Evolutionary conservation across 2,113 vertebrate genomes (phyloP).

Genomic region (Malurus melanocephalus): DNA sequence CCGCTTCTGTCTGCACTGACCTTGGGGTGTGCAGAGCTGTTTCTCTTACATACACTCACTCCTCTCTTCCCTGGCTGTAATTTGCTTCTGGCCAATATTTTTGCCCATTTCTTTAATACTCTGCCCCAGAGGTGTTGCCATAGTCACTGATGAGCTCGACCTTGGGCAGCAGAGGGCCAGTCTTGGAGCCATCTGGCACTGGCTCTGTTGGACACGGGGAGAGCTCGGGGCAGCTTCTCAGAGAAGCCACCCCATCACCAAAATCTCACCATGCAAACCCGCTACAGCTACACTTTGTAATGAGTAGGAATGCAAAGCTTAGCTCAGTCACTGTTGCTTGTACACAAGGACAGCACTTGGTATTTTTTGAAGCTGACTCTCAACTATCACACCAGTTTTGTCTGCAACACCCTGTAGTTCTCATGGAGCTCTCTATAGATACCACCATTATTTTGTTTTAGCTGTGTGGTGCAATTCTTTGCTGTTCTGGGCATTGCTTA

Average conservation of each 20-base stretch:
- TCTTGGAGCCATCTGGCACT: background rate
- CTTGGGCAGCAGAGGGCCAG: no score
- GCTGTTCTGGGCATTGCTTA: background rate
- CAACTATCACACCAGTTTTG: background rate
- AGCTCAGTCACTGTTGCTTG: background rate
- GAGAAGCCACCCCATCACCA: background rate
- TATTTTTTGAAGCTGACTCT: background rate
- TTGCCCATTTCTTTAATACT: background rate
- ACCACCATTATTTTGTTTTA: background rate
- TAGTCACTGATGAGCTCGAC: background rate
- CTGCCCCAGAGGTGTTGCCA: background rate
- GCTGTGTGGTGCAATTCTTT: background rate
- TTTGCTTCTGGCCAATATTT: background rate
- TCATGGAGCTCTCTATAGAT: background rate
- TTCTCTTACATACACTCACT: background rate
- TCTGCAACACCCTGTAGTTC: rapidly evolving
- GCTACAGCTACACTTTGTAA: background rate
- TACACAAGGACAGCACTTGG: no score
- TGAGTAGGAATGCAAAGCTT: background rate
- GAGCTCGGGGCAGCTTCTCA: background rate
- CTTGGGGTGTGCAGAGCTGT: background rate
- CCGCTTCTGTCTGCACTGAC: background rate
- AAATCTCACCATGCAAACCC: background rate
- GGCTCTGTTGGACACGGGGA: background rate
- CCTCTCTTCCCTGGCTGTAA: background rate